Evolutionary conservation across 2,888 invertebrate species (phyloP).

Genomic region (Agonopterix subpropinquella): DNA sequence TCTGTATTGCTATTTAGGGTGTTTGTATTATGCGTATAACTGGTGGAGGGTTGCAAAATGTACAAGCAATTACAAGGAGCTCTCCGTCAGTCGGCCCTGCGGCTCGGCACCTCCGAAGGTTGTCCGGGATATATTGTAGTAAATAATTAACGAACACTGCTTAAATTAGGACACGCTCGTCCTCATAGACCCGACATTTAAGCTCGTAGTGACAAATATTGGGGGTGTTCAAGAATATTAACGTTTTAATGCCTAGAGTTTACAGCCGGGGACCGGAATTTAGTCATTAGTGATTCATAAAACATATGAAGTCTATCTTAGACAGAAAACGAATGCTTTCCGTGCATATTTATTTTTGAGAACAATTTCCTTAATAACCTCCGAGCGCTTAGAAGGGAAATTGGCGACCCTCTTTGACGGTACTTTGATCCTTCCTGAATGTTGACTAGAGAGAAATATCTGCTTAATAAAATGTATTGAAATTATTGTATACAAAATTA

Average conservation of each 20-base stretch:
- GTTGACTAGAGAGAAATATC: conserved; percentile 25
- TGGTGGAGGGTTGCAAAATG: conserved; percentile 33
- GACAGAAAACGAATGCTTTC: conserved; percentile 27
- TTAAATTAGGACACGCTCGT: conserved; percentile 37
- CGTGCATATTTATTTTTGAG: conserved; percentile 40
- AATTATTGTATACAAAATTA: too few relatives aligned
- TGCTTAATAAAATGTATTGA: too few relatives aligned
- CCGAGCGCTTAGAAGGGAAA: conserved; percentile 44
- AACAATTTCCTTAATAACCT: conserved; percentile 51
- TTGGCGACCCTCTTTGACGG: conserved; percentile 40
- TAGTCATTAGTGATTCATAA: conserved; percentile 39
- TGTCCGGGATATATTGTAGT: conserved; percentile 43
- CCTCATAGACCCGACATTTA: conserved; percentile 34
- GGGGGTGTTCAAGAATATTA: conserved; percentile 32
- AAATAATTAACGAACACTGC: conserved; percentile 54
- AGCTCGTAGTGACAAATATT: conserved; percentile 48
- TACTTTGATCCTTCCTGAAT: conserved; percentile 39
- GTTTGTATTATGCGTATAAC: background rate
- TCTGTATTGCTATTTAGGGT: background rate
- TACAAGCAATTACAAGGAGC: conserved; percentile 47
- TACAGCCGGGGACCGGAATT: conserved; percentile 25
- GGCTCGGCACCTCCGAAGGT: conserved; percentile 19
- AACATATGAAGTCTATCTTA: conserved; percentile 17
- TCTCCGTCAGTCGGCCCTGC: conserved; percentile 20
- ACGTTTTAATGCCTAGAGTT: background rate